Base-by-base conservation (phyloP, 2,797 vertebrate genomes). In the Caiman crocodilus region DNA sequence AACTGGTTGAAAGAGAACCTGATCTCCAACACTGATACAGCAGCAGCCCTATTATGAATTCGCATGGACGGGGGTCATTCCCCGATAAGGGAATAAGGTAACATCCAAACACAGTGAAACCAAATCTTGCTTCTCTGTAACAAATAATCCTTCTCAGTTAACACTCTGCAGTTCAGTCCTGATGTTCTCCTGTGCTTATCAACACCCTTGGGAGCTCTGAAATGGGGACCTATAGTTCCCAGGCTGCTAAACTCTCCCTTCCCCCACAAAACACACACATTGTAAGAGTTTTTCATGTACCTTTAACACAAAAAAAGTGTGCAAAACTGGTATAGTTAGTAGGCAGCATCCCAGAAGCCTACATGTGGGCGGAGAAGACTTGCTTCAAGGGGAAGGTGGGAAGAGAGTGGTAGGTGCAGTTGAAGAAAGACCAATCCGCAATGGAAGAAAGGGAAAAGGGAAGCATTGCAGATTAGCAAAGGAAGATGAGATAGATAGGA, bases 171-270 rank as follows among this genome's bases (percentile, higher is more conserved):
- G 89, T 84, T 90, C 85, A 86, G 60, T 75, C 89, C 65, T 67
- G 79, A 67, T 84, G 84, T 78, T 58, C 86, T 88, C 91, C 94
- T 90, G 90, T 56, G 86, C 25, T 97, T 92, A 87, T 77, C 89
- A 90, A 84, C 88, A 78, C 93, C 90, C 94, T 90, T 93, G 88
- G 84, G 80, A 83, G 93, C 92, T 84, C 77, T 50, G 94, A 84
- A 95, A 95, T 96, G 94, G 96, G 95, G 96, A 97, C 84, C 67
- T 92, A 88, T 60, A 76, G 76, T 90, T 94, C 90, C 90, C 87
- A 82, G 14, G 84, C 42, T 3, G 11, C 42, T 50, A 50, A 50
- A 50, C 42, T 10, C 42, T 10, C 75, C 60, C 76, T 84, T 60
- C 82, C 92, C 90, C 94, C n/a, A 95, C 95, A 65, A 97, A 96